A percentile compares a stretch with the other conserved stretches of the same genome.
Evolutionary conservation across 2,797 vertebrate species (phyloP).

Genomic region (Sphaeramia orbicularis): DNA sequence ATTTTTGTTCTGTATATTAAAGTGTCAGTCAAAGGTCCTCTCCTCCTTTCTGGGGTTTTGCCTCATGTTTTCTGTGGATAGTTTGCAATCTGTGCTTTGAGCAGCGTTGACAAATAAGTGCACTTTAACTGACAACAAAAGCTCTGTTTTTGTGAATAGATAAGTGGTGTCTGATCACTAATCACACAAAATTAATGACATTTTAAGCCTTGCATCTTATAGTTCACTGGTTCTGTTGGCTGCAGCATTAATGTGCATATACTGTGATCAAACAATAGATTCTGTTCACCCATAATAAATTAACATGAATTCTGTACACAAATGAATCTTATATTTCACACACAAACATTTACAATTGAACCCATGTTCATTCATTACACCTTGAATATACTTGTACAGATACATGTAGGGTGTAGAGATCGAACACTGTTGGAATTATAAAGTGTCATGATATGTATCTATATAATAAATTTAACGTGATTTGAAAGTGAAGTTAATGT

Average conservation of each 20-base stretch:
- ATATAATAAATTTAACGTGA: too few species aligned
- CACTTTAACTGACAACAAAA: constrained; percentile 5
- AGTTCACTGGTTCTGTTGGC: background rate
- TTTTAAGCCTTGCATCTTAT: background rate
- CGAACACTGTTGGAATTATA: too few species aligned
- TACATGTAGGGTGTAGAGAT: too few species aligned
- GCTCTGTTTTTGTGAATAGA: constrained; percentile 13
- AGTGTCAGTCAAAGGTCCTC: constrained; percentile 87
- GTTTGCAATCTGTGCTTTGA: constrained; percentile 26
- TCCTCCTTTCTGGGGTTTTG: constrained; percentile 56
- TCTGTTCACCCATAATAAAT: background rate
- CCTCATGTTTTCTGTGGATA: constrained; percentile 32
- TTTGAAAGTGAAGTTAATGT: too few species aligned
- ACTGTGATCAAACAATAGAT: background rate
- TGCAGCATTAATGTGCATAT: background rate
- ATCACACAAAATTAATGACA: background rate
- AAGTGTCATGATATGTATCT: too few species aligned
- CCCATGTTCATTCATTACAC: too few species aligned
- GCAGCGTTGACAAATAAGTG: constrained; percentile 14
- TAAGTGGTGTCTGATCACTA: constrained; percentile 9
- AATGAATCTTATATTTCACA: too few species aligned
- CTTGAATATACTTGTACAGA: too few species aligned
- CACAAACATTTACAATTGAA: too few species aligned
- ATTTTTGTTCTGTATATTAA: constrained; percentile 86
- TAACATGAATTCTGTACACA: too few species aligned